Conservation (phyloP, 2,888 invertebrate species). For the Fragum whitleyi region DNA sequence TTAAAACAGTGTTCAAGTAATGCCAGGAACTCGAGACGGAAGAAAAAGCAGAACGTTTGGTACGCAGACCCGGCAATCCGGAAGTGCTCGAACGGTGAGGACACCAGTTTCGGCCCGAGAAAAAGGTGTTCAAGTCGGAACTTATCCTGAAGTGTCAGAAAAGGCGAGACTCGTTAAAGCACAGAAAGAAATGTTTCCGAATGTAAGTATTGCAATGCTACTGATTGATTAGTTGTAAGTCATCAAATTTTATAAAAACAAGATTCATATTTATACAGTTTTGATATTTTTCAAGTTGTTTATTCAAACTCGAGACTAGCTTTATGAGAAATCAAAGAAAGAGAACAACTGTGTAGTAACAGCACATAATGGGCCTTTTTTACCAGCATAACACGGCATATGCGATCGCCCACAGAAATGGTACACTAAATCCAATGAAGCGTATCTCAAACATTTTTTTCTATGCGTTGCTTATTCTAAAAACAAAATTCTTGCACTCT, state of each 20-base stretch:
- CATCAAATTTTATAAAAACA: background rate
- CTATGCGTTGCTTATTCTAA: too few species aligned
- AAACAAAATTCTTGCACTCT: too few species aligned
- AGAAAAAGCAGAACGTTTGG: slow-evolving; percentile 51
- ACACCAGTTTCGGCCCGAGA: slow-evolving; percentile 26
- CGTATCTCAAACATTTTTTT: too few species aligned
- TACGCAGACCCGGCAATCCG: slow-evolving; percentile 43
- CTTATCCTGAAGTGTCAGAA: slow-evolving; percentile 39
- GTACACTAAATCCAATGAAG: too few species aligned
- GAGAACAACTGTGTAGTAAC: too few species aligned
- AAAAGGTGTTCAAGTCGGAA: slow-evolving; percentile 62
- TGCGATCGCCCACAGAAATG: too few species aligned
- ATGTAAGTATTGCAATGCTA: slow-evolving; percentile 48
- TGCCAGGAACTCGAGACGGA: slow-evolving; percentile 44
- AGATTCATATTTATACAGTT: background rate
- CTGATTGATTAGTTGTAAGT: too few species aligned
- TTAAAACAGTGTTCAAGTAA: slow-evolving; percentile 53
- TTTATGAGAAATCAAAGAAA: too few species aligned
- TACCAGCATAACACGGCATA: too few species aligned
- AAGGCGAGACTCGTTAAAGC: slow-evolving; percentile 40
- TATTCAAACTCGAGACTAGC: too few species aligned
- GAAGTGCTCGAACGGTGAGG: background rate
- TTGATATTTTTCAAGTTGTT: too few species aligned
- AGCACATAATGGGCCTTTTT: too few species aligned
- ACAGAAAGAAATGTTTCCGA: slow-evolving; percentile 43